These are phyloP conservation scores for Nyctalus aviator DNA, from an alignment of 2,797 vertebrate genomes.

Conservation along the genomic window DNA sequence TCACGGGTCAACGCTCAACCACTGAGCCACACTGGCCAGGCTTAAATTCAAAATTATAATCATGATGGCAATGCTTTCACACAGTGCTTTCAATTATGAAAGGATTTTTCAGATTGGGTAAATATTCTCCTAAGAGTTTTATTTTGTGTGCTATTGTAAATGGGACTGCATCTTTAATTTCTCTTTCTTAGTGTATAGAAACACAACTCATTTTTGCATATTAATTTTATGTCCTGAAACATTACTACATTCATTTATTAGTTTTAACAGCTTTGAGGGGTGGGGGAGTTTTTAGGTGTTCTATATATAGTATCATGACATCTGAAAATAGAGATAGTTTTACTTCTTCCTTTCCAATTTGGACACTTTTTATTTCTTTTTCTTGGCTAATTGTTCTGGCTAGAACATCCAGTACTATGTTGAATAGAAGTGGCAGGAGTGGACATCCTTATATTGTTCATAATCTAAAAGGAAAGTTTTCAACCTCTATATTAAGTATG, in stretches of 20 bases:
- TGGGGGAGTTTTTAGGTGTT: background rate
- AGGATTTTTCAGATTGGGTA: slow-evolving; percentile 16
- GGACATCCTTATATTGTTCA: background rate
- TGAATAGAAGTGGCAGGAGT: background rate
- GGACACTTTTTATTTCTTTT: slow-evolving; percentile 13
- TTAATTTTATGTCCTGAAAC: background rate
- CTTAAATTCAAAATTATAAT: slow-evolving; percentile 11
- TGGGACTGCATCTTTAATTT: background rate
- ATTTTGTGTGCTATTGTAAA: background rate
- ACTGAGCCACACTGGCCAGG: too few species aligned
- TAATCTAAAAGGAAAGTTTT: background rate
- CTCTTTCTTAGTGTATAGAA: background rate
- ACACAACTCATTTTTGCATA: background rate
- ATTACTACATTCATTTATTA: slow-evolving; percentile 32
- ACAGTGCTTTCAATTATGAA: background rate
- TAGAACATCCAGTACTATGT: background rate
- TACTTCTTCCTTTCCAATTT: background rate
- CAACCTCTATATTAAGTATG: background rate
- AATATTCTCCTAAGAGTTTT: background rate
- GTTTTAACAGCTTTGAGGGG: background rate
- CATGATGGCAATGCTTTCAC: background rate
- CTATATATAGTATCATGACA: background rate
- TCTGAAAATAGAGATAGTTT: background rate
- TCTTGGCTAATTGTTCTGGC: background rate
- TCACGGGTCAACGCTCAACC: too few species aligned